These are phyloP conservation scores for Aegithalos caudatus DNA, from an alignment of 2,113 vertebrate species.

Conservation along the genomic window DNA sequence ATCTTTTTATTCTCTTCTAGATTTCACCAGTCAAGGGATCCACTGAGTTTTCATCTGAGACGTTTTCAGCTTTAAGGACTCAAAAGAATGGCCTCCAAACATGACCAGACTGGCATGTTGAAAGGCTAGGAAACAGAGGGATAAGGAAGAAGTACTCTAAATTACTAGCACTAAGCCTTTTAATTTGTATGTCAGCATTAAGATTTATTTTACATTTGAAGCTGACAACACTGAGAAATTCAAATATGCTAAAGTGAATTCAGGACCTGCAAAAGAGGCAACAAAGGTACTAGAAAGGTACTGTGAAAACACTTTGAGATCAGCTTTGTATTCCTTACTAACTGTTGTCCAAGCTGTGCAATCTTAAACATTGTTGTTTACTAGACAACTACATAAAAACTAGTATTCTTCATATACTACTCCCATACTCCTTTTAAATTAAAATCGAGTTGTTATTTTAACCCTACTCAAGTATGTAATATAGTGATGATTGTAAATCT, in stretches of 20 bases:
- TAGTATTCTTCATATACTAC: background rate
- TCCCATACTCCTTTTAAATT: background rate
- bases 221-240: background rate
- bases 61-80: background rate
- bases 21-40: background rate
- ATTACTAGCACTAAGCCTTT: background rate
- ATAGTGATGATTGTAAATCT: slow-evolving; percentile 28
- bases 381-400: background rate
- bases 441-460: slow-evolving; percentile 55
- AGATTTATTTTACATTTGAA: background rate
- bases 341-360: background rate
- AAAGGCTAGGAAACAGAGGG: background rate
- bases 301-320: background rate
- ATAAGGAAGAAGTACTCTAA: background rate
- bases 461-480: slow-evolving; percentile 54
- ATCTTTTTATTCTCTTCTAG: background rate
- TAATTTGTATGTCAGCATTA: background rate
- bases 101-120: background rate
- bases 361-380: background rate
- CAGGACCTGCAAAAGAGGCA: background rate
- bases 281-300: background rate
- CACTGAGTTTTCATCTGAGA: background rate
- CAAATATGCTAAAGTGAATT: background rate
- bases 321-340: background rate
- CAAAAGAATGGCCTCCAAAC: background rate